These are phyloP conservation scores for Parnassius mnemosyne DNA, from an alignment of 2,888 invertebrate species.

Conservation along the genomic window DNA sequence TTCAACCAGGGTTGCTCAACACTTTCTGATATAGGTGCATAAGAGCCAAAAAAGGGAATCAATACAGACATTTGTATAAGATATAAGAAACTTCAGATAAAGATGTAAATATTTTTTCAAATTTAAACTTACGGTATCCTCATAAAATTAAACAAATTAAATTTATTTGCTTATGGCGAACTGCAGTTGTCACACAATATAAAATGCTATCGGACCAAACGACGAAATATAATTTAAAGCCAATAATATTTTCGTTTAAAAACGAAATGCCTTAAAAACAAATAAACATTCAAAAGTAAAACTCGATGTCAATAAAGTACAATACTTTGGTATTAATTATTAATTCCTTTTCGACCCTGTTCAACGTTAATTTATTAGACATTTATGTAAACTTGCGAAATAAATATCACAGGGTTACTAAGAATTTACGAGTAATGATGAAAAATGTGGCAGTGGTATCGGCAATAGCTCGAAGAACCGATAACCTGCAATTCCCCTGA, in stretches of 20 bases:
- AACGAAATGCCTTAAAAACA: slow-evolving; percentile 10
- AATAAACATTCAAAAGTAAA: slow-evolving; percentile 18
- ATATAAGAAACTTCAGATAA: no score
- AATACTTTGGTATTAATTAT: slow-evolving; percentile 15
- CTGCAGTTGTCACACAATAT: not conserved
- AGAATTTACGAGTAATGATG: not conserved
- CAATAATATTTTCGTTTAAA: slow-evolving; percentile 9
- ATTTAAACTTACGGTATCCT: not conserved
- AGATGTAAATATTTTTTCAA: no score
- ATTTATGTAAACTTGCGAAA: slow-evolving; percentile 11
- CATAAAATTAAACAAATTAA: slow-evolving; percentile 1
- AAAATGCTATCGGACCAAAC: not conserved
- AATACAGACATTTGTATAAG: no score
- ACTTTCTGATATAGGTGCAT: no score
- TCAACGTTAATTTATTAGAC: slow-evolving; percentile 23
- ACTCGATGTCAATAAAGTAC: slow-evolving; percentile 10
- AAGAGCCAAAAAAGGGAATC: no score
- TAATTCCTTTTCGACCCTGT: slow-evolving; percentile 23
- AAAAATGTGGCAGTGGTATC: no score
- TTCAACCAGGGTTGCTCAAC: no score
- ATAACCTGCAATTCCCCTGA: no score
- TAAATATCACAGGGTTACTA: slow-evolving; percentile 9
- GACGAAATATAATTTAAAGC: slow-evolving; percentile 8
- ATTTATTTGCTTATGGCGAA: slow-evolving; percentile 14
- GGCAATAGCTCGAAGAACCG: no score